Evolutionary conservation across 1,140 invertebrate species (phyloP).

Genomic region (Platyscapa corneri): DNA sequence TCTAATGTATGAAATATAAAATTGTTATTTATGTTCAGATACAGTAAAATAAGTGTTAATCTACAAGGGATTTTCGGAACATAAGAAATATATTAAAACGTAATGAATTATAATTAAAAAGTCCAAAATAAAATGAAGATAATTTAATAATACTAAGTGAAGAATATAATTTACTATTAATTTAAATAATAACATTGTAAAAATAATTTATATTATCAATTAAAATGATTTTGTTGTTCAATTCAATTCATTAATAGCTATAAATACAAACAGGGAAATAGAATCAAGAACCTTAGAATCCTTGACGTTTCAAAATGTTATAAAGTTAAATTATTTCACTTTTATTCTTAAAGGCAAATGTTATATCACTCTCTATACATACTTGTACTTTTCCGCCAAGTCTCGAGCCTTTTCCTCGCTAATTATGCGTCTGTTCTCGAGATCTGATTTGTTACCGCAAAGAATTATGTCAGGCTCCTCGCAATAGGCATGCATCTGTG

Average conservation of each 20-base stretch:
- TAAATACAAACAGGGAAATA: too few species aligned
- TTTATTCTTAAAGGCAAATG: not conserved
- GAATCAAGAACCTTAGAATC: not conserved
- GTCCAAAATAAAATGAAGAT: too few species aligned
- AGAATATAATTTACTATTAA: not conserved
- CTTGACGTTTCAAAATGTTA: not conserved
- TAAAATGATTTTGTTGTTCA: too few species aligned
- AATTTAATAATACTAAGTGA: not conserved
- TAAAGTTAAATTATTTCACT: slow-evolving; percentile 9
- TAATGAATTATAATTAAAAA: too few species aligned
- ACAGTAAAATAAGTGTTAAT: too few species aligned
- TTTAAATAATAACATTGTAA: not conserved
- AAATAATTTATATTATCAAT: not conserved
- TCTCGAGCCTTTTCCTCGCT: slow-evolving; percentile 87
- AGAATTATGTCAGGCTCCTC: slow-evolving; percentile 96
- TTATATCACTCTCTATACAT: slow-evolving; percentile 51
- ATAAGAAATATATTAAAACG: too few species aligned
- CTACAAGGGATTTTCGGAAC: too few species aligned
- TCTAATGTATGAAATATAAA: too few species aligned
- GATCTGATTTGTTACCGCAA: slow-evolving; percentile 95
- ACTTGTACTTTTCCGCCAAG: slow-evolving; percentile 88
- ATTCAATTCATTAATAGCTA: too few species aligned
- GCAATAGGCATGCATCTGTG: slow-evolving; percentile 93
- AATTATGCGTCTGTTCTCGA: slow-evolving; percentile 86
- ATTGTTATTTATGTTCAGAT: too few species aligned